Evolutionary conservation across 2,113 vertebrate genomes (phyloP).

Genomic region (Bujurquina vittata): DNA sequence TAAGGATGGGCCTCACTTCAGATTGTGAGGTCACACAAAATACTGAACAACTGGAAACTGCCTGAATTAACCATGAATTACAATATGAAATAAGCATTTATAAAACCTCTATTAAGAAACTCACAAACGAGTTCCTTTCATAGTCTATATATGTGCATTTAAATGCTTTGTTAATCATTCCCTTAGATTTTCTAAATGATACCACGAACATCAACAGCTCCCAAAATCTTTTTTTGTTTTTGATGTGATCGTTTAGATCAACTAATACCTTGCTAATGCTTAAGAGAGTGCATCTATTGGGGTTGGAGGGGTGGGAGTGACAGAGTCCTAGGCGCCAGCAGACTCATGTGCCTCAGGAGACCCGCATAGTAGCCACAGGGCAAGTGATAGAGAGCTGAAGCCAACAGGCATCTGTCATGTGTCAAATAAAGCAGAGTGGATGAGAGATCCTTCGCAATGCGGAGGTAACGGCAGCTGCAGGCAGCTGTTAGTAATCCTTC

Average conservation of each 20-base stretch:
- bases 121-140: background rate
- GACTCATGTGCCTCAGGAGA: background rate
- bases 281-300: background rate
- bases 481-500: background rate
- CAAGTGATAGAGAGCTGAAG: background rate
- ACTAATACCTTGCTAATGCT: background rate
- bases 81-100: too few species aligned
- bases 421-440: background rate
- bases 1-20: too few species aligned
- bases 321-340: background rate
- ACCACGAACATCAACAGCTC: background rate
- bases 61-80: too few species aligned
- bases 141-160: too few species aligned
- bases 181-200: too few species aligned
- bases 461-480: background rate
- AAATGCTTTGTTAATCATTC: too few species aligned
- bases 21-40: too few species aligned
- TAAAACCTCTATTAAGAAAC: too few species aligned
- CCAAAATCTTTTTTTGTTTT: background rate
- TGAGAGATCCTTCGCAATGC: background rate
- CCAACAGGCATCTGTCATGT: background rate
- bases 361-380: background rate
- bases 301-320: too few species aligned
- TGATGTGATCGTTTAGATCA: background rate
- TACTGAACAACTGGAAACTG: too few species aligned